phyloP scores from a whole-genome alignment of 1,140 invertebrate genomes.

The Gyrodactylus salaris region DNA sequence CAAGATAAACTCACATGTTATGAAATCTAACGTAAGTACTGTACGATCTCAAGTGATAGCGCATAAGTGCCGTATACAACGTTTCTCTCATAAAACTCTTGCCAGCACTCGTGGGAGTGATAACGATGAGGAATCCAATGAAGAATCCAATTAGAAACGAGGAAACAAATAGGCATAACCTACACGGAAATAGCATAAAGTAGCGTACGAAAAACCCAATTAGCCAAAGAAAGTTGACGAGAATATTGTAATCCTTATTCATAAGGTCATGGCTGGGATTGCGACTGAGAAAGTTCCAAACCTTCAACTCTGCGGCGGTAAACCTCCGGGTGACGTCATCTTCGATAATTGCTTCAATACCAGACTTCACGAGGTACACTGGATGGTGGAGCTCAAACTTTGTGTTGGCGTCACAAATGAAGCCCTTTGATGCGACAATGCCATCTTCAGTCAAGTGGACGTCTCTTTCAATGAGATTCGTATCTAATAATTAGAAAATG shows the following conservation, averaged over 20 bases:
- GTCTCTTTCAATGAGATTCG: neutral
- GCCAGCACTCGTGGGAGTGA: neutral
- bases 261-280: slow-evolving; percentile 7
- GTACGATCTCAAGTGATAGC: neutral
- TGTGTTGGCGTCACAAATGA: neutral
- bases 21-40: neutral
- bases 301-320: slow-evolving; percentile 14
- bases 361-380: slow-evolving; percentile 10
- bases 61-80: neutral
- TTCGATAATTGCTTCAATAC: slow-evolving; percentile 16
- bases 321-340: slow-evolving; percentile 16
- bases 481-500: neutral
- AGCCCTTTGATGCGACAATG: neutral
- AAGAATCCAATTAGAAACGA: neutral
- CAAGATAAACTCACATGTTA: neutral
- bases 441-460: neutral
- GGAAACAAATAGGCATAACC: neutral
- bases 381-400: neutral
- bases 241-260: neutral
- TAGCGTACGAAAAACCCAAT: neutral
- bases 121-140: neutral
- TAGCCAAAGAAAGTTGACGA: neutral
- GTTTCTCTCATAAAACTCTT: neutral
- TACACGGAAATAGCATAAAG: neutral
- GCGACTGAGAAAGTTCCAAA: slow-evolving; percentile 15